Percentiles rank a stretch among this genome's conserved stretches.
These are phyloP conservation scores for Polyergus mexicanus DNA, from an alignment of 1,140 invertebrate species.

Conservation along the genomic window DNA sequence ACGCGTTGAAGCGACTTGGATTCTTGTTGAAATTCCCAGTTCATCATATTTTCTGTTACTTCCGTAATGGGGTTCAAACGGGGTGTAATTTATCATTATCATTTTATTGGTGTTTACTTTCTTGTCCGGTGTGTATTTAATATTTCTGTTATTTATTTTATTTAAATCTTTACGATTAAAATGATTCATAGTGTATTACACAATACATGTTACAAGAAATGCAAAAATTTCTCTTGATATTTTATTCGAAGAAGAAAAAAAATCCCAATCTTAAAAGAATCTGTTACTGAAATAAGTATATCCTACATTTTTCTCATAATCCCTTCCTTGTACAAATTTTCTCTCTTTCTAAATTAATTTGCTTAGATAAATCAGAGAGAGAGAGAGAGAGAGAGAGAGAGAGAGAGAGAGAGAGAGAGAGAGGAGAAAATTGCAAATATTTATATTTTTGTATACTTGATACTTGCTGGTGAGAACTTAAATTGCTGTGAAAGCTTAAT, in stretches of 20 bases:
- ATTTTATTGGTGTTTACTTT: background rate
- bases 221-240: background rate
- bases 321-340: background rate
- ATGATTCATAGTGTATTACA: background rate
- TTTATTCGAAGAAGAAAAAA: background rate
- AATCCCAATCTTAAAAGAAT: background rate
- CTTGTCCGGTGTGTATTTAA: background rate
- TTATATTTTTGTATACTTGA: background rate
- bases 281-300: background rate
- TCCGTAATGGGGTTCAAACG: conserved; percentile 7
- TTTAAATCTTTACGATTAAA: background rate
- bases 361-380: background rate
- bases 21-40: background rate
- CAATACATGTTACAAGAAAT: background rate
- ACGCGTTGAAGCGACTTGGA: background rate
- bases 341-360: background rate
- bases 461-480: background rate
- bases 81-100: conserved; percentile 19
- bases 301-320: background rate
- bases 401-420: background rate
- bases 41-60: background rate
- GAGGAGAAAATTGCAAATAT: background rate
- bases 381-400: too few relatives aligned
- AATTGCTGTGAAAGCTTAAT: background rate
- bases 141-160: too few relatives aligned